These are phyloP conservation scores for Bombus balteatus DNA, from an alignment of 1,140 invertebrate genomes.

Conservation along the genomic window DNA sequence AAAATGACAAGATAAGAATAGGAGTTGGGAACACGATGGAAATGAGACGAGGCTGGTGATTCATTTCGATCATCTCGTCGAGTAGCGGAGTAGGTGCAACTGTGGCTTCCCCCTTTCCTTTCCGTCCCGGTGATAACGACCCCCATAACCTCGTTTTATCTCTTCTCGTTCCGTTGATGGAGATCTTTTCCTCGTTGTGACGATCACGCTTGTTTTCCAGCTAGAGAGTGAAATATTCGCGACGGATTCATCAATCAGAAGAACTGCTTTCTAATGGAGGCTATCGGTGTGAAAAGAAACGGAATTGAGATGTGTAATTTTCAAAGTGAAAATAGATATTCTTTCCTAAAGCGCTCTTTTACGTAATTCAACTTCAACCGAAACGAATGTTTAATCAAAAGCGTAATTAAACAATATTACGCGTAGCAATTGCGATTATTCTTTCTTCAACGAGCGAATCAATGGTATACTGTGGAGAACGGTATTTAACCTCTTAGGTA, in stretches of 20 bases:
- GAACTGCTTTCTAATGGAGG: not conserved
- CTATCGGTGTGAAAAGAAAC: not conserved
- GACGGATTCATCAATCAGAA: not conserved
- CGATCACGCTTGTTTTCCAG: not conserved
- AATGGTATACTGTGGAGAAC: not conserved
- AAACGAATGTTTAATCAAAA: not conserved
- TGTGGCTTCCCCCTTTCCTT: not conserved
- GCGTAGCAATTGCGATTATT: not conserved
- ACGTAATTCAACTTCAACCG: not conserved
- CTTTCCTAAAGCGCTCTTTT: not conserved
- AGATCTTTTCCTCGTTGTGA: not conserved
- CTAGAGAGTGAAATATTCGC: slow-evolving; percentile 1
- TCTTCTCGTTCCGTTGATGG: not conserved
- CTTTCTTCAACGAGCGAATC: not conserved
- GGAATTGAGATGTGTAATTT: not conserved
- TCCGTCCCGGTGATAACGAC: slow-evolving; percentile 14
- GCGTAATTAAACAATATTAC: not conserved
- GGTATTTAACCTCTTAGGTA: not conserved
- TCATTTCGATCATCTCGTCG: slow-evolving; percentile 8
- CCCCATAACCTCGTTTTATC: slow-evolving; percentile 27
- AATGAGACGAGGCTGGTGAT: not conserved
- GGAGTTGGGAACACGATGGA: not conserved
- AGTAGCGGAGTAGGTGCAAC: not conserved
- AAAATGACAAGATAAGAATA: not conserved
- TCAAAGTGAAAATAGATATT: not conserved